Evolutionary conservation across 2,113 vertebrate genomes (phyloP).

Genomic region (Petaurus breviceps): DNA sequence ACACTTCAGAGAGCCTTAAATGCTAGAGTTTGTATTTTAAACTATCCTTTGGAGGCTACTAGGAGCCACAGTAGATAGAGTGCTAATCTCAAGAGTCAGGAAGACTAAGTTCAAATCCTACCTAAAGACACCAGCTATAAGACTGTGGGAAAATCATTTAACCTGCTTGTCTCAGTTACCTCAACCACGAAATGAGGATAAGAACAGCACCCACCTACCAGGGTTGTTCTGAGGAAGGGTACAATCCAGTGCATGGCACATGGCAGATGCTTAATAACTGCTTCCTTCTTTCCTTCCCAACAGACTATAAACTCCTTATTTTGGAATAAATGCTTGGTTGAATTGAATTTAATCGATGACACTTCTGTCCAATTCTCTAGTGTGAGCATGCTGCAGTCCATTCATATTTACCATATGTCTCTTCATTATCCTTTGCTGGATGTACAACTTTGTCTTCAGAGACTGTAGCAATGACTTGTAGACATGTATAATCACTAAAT

Average conservation of each 20-base stretch:
- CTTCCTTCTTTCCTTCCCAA: background rate
- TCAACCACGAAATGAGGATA: background rate
- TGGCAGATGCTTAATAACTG: background rate
- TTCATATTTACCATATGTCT: background rate
- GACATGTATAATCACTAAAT: too few relatives aligned
- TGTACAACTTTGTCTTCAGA: background rate
- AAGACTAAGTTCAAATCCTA: background rate
- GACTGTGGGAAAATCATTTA: background rate
- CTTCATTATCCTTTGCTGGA: background rate
- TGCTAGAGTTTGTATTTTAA: background rate
- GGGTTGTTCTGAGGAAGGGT: too few relatives aligned
- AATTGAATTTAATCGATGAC: background rate
- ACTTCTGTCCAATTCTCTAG: background rate
- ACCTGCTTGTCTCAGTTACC: background rate
- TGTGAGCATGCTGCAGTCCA: background rate
- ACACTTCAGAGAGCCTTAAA: background rate
- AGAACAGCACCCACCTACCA: background rate
- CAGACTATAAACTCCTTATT: background rate
- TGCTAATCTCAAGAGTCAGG: background rate
- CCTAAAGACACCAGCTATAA: background rate
- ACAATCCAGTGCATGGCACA: background rate
- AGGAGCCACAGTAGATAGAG: background rate
- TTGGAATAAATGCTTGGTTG: background rate
- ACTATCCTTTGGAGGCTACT: background rate
- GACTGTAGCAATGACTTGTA: background rate